Evolutionary conservation across 2,113 vertebrate genomes (phyloP), one percentile per base, ranked within the genome.

Genomic region (Callorhinus ursinus): DNA sequence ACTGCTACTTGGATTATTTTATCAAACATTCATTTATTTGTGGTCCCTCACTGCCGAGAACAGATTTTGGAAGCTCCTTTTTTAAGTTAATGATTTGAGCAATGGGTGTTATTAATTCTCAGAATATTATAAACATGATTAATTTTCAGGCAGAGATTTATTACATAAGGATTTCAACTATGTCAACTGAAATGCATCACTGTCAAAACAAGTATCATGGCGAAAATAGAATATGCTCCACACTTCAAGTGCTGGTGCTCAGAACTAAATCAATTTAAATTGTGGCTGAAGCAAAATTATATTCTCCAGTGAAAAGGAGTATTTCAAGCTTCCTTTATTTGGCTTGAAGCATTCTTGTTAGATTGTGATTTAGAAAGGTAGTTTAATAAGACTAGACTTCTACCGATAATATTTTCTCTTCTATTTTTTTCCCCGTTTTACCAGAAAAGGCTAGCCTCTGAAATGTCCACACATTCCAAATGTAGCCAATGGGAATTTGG

Each of bases 1-100:
- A 99, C 99, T 99, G 99, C 99, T 98, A 99, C 99, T 99, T 99
- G 99, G 99, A 99, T 99, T 99, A 99, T 99, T 99, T 99, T 99
- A 99, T 99, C 99, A 99, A 99, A 99, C 99, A 99, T 99, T 99
- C 99, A 99, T 99, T 99, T 99, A 99, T 99, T 99, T 98, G 98
- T 98, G 96, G 98, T 98, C 98, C 98, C 99, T 99, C 98, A 98
- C 99, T 98, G 99, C 98, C 97, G 97, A 97, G 98, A 99, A 98
- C 99, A 99, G 98, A 99, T 98, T 99, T 98, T 99, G 98, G 99
- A 99, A 98, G 98, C 99, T 99, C 98, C 98, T 99, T 99, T 99
- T 98, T 99, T 98, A 98, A 99, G 99, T 99, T 99, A 99, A 99
- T 99, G 99, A 99, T 99, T 99, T 99, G 98, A 99, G 99, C 98